Conservation (phyloP, 2,113 vertebrate genomes). For the Carollia perspicillata region DNA sequence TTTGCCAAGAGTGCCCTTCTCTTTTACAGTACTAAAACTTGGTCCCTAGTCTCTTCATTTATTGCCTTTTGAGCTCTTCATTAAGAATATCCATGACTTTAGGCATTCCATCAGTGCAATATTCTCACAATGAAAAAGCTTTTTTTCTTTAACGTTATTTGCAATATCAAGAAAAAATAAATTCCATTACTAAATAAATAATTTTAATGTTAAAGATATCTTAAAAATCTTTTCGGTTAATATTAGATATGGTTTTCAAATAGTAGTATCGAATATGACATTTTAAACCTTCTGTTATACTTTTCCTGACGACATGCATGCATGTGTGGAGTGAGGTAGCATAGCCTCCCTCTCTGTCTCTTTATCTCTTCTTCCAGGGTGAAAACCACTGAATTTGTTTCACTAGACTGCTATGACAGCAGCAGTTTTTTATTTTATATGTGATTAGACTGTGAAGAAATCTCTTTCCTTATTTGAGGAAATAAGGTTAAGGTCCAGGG, state of each 20-base stretch:
- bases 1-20: background rate
- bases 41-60: background rate
- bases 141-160: background rate
- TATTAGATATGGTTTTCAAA: background rate
- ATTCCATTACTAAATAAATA: background rate
- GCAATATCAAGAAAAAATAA: background rate
- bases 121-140: background rate
- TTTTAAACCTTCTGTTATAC: background rate
- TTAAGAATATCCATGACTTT: background rate
- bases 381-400: background rate
- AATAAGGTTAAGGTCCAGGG: background rate
- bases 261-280: background rate
- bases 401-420: background rate
- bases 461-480: background rate
- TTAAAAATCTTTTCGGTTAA: background rate
- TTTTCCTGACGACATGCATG: background rate
- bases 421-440: background rate
- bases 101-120: background rate
- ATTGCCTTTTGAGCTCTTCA: background rate
- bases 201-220: background rate
- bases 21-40: background rate
- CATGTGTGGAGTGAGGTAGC: background rate
- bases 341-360: fast-evolving
- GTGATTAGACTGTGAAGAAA: background rate
- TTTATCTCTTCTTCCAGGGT: background rate